A percentile compares a stretch with the other conserved stretches of the same genome.
These are phyloP conservation scores for Columba livia DNA, from an alignment of 2,113 vertebrate genomes.

Conservation along the genomic window DNA sequence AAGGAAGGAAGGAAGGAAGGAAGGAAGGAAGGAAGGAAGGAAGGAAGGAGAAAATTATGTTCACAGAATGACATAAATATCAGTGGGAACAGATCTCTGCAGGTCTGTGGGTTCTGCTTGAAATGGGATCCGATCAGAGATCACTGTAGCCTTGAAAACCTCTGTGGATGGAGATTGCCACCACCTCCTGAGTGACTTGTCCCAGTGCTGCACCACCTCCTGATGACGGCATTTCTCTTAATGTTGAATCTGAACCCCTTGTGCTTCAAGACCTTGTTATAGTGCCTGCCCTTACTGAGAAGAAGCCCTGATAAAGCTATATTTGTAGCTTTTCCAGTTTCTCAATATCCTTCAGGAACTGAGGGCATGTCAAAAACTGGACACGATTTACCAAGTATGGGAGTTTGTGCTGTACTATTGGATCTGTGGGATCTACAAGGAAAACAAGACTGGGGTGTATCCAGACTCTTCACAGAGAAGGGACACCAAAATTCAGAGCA, in stretches of 20 bases:
- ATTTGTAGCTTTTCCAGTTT: background rate
- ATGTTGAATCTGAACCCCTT: background rate
- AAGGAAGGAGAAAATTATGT: background rate
- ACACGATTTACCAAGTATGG: rapidly evolving
- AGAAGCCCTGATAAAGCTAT: background rate
- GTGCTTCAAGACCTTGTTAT: background rate
- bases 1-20: background rate
- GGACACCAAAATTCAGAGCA: background rate
- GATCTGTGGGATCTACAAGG: background rate
- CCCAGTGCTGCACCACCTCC: background rate
- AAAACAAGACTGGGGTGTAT: background rate
- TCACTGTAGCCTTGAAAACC: background rate
- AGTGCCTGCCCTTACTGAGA: background rate
- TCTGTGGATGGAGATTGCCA: background rate
- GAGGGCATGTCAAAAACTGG: background rate
- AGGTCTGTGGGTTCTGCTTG: background rate
- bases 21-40: background rate
- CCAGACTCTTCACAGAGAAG: background rate
- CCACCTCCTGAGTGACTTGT: background rate
- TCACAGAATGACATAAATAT: background rate
- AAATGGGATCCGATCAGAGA: background rate
- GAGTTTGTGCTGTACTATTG: background rate
- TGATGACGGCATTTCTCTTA: background rate
- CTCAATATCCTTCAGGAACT: background rate
- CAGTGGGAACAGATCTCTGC: background rate